Conservation (phyloP, 2,888 invertebrate species). For the Dryococelus australis region DNA sequence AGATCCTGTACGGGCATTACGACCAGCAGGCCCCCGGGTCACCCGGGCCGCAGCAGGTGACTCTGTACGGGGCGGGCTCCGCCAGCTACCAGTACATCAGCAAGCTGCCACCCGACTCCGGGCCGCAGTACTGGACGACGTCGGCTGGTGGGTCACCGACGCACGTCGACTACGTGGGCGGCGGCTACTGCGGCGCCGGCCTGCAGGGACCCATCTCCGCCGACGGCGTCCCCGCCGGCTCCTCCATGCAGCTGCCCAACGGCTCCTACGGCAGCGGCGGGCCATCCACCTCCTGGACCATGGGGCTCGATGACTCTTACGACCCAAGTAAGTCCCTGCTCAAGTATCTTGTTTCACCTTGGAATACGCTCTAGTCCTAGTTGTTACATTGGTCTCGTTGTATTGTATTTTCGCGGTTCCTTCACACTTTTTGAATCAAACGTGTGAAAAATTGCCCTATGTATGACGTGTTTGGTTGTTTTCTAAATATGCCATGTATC, state of each 20-base stretch:
- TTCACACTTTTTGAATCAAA: too few species aligned
- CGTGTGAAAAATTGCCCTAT: too few species aligned
- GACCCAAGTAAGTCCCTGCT: constrained; percentile 52
- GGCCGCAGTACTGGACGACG: constrained; percentile 46
- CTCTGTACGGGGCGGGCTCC: constrained; percentile 63
- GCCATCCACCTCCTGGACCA: constrained; percentile 58
- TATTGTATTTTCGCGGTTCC: too few species aligned
- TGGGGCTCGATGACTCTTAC: constrained; percentile 59
- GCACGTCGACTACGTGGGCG: constrained; percentile 54
- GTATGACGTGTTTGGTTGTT: too few species aligned
- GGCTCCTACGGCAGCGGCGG: constrained; percentile 56
- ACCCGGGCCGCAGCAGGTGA: constrained; percentile 61
- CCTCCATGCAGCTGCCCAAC: constrained; percentile 30
- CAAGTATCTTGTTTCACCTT: too few species aligned
- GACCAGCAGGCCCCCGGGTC: constrained; percentile 31
- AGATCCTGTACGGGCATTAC: constrained; percentile 58
- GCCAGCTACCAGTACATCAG: constrained; percentile 64
- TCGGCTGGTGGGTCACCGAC: constrained; percentile 36
- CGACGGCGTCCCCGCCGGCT: constrained; percentile 49
- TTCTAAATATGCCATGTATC: too few species aligned
- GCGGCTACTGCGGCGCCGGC: constrained; percentile 53
- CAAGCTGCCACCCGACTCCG: constrained; percentile 29
- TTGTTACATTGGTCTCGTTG: too few species aligned
- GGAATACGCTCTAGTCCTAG: too few species aligned
- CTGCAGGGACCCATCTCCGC: constrained; percentile 33